Base-by-base conservation (phyloP, 2,888 invertebrate species). In the Petrolisthes cinctipes region DNA sequence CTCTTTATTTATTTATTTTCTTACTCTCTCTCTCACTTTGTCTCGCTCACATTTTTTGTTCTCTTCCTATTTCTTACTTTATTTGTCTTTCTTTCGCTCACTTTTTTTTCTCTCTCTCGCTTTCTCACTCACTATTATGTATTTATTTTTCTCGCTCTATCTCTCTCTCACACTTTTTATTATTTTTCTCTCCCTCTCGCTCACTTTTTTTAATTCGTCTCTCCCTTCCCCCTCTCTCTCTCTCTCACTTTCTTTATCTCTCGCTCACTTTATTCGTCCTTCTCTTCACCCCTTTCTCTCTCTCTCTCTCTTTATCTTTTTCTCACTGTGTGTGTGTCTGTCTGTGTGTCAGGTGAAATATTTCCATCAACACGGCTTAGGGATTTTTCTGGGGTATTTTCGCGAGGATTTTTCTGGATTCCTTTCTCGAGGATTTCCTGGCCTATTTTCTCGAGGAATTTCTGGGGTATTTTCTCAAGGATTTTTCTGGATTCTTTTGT, bases 171-270 rank as follows among this genome's bases (percentile, higher is more conserved):
- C 61, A 6, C 14, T 61, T 61, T 14, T 61, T 61, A 6, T 14
- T 61, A 6, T 14, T 14, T 61, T 61, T 61, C 61, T 61, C 61
- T 61, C 61, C 14, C 61, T 61, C 61, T 61, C 61, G 6, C 61
- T 14, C 14, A 9, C 14, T 14, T 61, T 61, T 14, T 14, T 61
- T n/a, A 6, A 6, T 75, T 20, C 75, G 6, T 75, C 23, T 75
- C n/a, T 75, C 75, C n/a, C 75, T 75, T n/a, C n/a, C n/a, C n/a
- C 23, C n/a, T 75, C n/a, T n/a, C 75, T 23, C n/a, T n/a, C 75
- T 23, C 75, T n/a, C 75, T 75, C 23, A 11, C 23, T 75, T n/a
- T 75, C 75, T n/a, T 75, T 75, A 6, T n/a, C 23, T 61, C n/a
- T n/a, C n/a, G n/a, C n/a, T n/a, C n/a, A n/a, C n/a, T n/a, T n/a